Base-by-base conservation (phyloP, 2,888 invertebrate genomes). In the Drosophila macrospina region DNA sequence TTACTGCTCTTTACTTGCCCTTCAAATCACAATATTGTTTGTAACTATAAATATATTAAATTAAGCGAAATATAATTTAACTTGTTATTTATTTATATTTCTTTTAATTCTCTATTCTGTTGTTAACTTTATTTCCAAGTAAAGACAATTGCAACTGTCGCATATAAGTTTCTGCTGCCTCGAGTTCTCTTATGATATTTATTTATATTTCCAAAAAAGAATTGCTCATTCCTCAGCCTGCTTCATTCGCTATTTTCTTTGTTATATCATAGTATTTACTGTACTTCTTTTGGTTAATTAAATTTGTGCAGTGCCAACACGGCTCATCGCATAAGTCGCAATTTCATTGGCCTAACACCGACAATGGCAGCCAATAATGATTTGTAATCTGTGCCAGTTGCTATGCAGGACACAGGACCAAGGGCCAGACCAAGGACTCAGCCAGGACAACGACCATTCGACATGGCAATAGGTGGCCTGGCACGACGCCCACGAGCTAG, bases 331-430 rank as follows among this genome's bases (percentile, higher is more conserved):
- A n/a, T 42, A 37, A 42, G 50, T 32, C 34, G 20, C 47, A 68
- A 51, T 57, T 51, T 45, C 54, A 62, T 65, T 76, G 45, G 56
- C 44, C 67, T 45, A 56, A 41, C 41, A 56, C 56, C 54, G 55
- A 72, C 61, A 61, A 57, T 51, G 78, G 47, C 59, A 74, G 62
- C 76, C 68, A 74, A 80, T 79, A 79, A 79, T 80, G 80, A 79
- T 77, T 77, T 78, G 74, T 74, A 66, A 77, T 64, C 78, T 77
- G 70, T 64, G 60, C 66, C 63, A 69, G 74, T 70, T 69, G 55
- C 64, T 60, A 45, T 61, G 44, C 41, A 44, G 61, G 36, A 44
- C 44, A 39, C 7, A n/a, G 50, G 26, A 50, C 50, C 24, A 24
- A 13, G 28, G 39, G 32, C 32, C 32, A 30, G 39, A 42, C 32